A percentile compares a stretch with the other conserved stretches of the same genome.
These are phyloP conservation scores for Lycocorax pyrrhopterus DNA, from an alignment of 2,113 vertebrate genomes.

Conservation along the genomic window DNA sequence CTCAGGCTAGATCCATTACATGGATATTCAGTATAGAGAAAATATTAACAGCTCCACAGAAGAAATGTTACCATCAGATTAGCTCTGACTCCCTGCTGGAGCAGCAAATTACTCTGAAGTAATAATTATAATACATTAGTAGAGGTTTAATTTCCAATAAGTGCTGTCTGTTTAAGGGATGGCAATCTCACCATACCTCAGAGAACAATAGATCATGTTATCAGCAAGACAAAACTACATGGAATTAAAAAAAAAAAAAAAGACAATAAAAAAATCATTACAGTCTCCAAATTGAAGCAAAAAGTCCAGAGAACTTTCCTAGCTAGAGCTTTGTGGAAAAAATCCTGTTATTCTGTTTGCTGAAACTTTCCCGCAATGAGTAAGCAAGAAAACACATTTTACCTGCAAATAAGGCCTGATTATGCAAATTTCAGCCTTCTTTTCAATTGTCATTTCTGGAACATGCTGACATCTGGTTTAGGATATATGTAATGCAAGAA, in stretches of 20 bases:
- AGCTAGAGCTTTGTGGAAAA: neutral
- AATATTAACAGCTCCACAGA: constrained; percentile 67
- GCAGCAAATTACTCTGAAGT: constrained; percentile 75
- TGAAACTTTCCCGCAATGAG: neutral
- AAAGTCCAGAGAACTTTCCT: neutral
- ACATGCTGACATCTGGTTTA: neutral
- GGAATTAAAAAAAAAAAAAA: constrained; percentile 3
- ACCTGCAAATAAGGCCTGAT: neutral
- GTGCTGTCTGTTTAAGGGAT: constrained; percentile 72
- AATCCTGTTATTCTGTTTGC: neutral
- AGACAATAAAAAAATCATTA: constrained; percentile 62
- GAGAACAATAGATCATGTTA: constrained; percentile 70
- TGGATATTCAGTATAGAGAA: constrained; percentile 65
- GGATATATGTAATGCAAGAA: neutral
- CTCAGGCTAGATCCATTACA: constrained; percentile 70
- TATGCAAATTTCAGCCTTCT: neutral
- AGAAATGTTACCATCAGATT: constrained; percentile 66
- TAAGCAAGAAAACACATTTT: neutral
- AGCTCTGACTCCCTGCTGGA: constrained; percentile 71
- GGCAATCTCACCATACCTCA: constrained; percentile 57
- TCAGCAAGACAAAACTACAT: constrained; percentile 62
- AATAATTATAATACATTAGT: constrained; percentile 79
- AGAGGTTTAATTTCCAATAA: constrained; percentile 78
- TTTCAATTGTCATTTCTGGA: neutral
- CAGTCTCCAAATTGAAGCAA: constrained; percentile 25